These are phyloP conservation scores for Marasmarcha lunaedactyla DNA, from an alignment of 2,888 invertebrate genomes.

Conservation along the genomic window DNA sequence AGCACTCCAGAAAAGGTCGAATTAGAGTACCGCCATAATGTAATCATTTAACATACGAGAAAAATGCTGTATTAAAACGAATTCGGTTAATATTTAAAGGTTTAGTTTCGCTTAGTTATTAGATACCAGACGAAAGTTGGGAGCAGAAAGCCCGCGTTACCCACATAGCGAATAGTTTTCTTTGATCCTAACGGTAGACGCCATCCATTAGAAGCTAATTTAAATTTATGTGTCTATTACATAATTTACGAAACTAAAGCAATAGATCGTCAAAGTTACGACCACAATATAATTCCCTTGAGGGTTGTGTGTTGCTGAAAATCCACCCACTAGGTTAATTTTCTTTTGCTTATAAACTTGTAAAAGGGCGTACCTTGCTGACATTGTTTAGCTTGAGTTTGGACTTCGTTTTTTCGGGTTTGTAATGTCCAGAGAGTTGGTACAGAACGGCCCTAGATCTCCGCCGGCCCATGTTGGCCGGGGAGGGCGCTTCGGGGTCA, in stretches of 20 bases:
- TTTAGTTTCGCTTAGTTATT: too few species aligned
- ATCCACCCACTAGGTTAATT: neutral
- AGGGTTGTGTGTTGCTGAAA: neutral
- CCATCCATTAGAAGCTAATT: slow-evolving; percentile 1
- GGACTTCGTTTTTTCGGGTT: slow-evolving; percentile 92
- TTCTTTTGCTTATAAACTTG: neutral
- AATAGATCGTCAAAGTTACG: neutral
- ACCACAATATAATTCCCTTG: neutral
- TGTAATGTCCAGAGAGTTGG: slow-evolving; percentile 96
- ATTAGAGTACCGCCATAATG: too few species aligned
- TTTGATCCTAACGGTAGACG: too few species aligned
- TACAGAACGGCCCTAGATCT: slow-evolving; percentile 95
- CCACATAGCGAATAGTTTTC: too few species aligned
- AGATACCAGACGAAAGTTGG: too few species aligned
- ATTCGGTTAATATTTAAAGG: too few species aligned
- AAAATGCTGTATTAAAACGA: too few species aligned
- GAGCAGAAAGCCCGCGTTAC: too few species aligned
- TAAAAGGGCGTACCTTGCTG: slow-evolving; percentile 66
- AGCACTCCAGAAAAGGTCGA: too few species aligned
- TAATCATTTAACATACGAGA: too few species aligned
- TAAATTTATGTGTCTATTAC: slow-evolving; percentile 1
- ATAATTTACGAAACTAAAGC: neutral
- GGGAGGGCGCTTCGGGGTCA: slow-evolving; percentile 83
- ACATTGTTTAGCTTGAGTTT: slow-evolving; percentile 96
- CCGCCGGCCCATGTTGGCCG: slow-evolving; percentile 90